These are phyloP conservation scores for Acanthosepion lycidas DNA, from an alignment of 2,888 invertebrate genomes.

Conservation along the genomic window DNA sequence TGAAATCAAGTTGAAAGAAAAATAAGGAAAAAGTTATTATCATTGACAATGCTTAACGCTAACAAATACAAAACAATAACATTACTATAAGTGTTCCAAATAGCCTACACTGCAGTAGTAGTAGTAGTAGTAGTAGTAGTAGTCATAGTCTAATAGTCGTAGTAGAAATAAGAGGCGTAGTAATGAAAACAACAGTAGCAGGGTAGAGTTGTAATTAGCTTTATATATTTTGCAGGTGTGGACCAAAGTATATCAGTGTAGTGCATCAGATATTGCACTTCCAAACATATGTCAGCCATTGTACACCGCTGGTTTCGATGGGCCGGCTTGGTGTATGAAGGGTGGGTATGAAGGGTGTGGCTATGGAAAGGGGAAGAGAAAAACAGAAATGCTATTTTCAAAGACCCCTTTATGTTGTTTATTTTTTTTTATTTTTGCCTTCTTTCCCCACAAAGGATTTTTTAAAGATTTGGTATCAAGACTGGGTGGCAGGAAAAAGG, in stretches of 20 bases:
- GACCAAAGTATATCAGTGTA: neutral
- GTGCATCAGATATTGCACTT: neutral
- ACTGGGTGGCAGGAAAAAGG: neutral
- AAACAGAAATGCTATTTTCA: neutral
- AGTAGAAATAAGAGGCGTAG: neutral
- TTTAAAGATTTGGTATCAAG: neutral
- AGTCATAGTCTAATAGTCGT: neutral
- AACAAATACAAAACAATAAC: too few relatives aligned
- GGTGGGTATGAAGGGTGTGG: neutral
- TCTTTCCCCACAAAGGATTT: neutral
- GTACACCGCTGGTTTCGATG: conserved; percentile 3
- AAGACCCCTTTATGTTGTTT: too few relatives aligned
- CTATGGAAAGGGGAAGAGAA: neutral
- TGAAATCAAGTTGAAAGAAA: too few relatives aligned
- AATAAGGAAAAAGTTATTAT: too few relatives aligned
- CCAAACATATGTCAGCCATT: conserved; percentile 33
- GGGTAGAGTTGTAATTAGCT: conserved; percentile 33
- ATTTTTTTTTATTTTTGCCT: neutral
- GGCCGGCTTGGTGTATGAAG: neutral
- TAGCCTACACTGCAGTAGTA: neutral
- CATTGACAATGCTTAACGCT: too few relatives aligned
- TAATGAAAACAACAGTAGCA: conserved; percentile 33
- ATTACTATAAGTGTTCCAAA: neutral
- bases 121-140: neutral
- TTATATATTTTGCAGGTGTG: conserved; percentile 16